These are phyloP conservation scores for Anorthoa munda DNA, from an alignment of 2,888 invertebrate species.

Conservation along the genomic window DNA sequence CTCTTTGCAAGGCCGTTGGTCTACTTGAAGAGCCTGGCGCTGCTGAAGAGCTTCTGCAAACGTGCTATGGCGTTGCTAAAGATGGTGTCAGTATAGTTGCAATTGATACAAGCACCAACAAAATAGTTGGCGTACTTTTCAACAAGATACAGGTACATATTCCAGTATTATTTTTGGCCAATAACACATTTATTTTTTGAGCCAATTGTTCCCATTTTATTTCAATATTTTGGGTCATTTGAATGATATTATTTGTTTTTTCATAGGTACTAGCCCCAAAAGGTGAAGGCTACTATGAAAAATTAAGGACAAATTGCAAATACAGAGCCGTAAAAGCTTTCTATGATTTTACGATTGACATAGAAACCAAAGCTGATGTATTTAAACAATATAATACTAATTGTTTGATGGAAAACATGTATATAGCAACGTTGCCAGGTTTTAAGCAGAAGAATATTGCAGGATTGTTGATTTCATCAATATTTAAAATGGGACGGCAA, in stretches of 20 bases:
- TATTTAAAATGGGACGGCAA: conserved; percentile 1
- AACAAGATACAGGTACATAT: conserved; percentile 30
- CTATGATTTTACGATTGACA: conserved; percentile 12
- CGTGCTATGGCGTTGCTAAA: conserved; percentile 15
- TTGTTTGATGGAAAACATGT: conserved; percentile 20
- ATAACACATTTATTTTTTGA: not conserved
- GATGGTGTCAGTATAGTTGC: conserved; percentile 35
- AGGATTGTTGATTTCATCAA: not conserved
- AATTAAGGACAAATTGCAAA: conserved; percentile 11
- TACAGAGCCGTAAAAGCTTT: conserved; percentile 18
- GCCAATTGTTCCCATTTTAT: not conserved
- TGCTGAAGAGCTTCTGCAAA: conserved; percentile 28
- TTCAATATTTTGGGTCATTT: not conserved
- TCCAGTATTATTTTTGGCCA: too few relatives aligned
- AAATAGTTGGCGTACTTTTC: conserved; percentile 33
- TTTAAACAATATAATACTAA: conserved; percentile 16
- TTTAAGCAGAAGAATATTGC: conserved; percentile 17
- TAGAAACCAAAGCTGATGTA: conserved; percentile 20
- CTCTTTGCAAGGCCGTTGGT: conserved; percentile 28
- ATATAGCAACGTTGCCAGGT: conserved; percentile 12
- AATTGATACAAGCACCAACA: too few relatives aligned
- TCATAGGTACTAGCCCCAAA: conserved; percentile 16
- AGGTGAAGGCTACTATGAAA: conserved; percentile 16
- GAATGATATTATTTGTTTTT: not conserved
- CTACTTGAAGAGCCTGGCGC: conserved; percentile 37